These are phyloP conservation scores for Bombyx mandarina DNA, from an alignment of 1,140 invertebrate species.

Conservation along the genomic window DNA sequence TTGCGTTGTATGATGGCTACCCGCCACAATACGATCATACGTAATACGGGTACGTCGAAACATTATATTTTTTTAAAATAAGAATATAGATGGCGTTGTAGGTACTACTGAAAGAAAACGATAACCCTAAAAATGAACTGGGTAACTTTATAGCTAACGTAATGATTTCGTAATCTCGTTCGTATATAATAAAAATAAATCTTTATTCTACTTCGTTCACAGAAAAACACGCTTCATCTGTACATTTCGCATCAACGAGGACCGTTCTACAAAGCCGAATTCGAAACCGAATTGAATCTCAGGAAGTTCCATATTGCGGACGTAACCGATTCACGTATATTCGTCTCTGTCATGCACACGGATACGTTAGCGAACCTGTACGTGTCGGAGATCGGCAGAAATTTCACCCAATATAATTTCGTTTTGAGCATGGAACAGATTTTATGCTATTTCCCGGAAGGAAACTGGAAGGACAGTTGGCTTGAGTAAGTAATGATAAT, in stretches of 20 bases:
- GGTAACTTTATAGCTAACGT: too few species aligned
- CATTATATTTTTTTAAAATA: too few species aligned
- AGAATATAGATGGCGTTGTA: too few species aligned
- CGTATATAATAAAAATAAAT: slow-evolving; percentile 2
- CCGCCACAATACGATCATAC: too few species aligned
- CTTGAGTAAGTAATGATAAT: slow-evolving; percentile 77
- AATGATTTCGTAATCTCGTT: too few species aligned
- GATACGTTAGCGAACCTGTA: slow-evolving; percentile 84
- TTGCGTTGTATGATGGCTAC: too few species aligned
- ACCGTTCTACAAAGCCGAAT: slow-evolving; percentile 80
- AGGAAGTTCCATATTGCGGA: slow-evolving; percentile 88
- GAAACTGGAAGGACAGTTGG: slow-evolving; percentile 85
- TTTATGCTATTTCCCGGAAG: slow-evolving; percentile 87
- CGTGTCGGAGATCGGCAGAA: slow-evolving; percentile 76
- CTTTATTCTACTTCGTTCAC: slow-evolving; percentile 41
- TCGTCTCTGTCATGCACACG: slow-evolving; percentile 88
- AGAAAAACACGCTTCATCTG: slow-evolving; percentile 77
- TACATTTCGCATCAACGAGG: slow-evolving; percentile 83
- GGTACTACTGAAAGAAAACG: too few species aligned
- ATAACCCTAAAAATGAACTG: too few species aligned
- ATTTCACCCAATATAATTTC: slow-evolving; percentile 75
- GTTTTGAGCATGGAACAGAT: slow-evolving; percentile 86
- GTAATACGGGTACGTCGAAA: too few species aligned
- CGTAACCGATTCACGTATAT: slow-evolving; percentile 83
- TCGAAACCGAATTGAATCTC: slow-evolving; percentile 78